Percentiles rank a stretch among this genome's conserved stretches.
These are phyloP conservation scores for Drosophila malerkotliana DNA, from an alignment of 1,140 invertebrate genomes.

Conservation along the genomic window DNA sequence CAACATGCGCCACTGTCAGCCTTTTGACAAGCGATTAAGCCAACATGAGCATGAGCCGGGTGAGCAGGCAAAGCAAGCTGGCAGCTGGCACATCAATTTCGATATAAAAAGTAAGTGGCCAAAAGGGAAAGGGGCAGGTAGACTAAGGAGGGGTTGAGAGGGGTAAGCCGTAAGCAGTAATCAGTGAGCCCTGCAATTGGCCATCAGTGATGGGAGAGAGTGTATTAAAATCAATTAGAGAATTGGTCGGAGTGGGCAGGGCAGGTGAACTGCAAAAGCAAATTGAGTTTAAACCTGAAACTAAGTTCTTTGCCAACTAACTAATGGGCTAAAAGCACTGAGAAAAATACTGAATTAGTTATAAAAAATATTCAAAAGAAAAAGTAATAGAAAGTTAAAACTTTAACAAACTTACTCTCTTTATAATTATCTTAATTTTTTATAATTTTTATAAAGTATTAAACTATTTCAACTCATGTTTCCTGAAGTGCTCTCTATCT, in stretches of 20 bases:
- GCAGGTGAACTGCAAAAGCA: constrained; percentile 5
- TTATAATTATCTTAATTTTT: no score
- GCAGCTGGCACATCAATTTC: constrained; percentile 31
- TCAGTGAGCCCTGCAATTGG: neutral
- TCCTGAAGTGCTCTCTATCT: constrained; percentile 1
- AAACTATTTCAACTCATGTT: constrained; percentile 1
- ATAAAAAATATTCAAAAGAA: no score
- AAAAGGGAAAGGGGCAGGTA: neutral
- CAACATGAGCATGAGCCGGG: constrained; percentile 21
- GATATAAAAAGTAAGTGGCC: constrained; percentile 13
- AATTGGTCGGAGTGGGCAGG: constrained; percentile 13
- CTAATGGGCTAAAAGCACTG: neutral
- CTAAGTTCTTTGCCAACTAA: constrained; percentile 3
- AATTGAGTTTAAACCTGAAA: constrained; percentile 22
- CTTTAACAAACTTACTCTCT: no score
- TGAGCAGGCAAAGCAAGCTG: constrained; percentile 4
- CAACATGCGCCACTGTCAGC: constrained; percentile 50
- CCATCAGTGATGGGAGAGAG: constrained; percentile 6
- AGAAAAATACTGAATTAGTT: neutral
- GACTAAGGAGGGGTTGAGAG: no score
- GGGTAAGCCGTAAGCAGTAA: neutral
- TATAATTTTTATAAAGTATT: neutral
- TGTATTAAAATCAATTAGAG: constrained; percentile 48
- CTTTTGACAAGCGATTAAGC: constrained; percentile 75
- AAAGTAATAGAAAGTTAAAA: no score